phyloP scores from a whole-genome alignment of 2,888 invertebrate genomes.

The Drosophila setosimentum region DNA sequence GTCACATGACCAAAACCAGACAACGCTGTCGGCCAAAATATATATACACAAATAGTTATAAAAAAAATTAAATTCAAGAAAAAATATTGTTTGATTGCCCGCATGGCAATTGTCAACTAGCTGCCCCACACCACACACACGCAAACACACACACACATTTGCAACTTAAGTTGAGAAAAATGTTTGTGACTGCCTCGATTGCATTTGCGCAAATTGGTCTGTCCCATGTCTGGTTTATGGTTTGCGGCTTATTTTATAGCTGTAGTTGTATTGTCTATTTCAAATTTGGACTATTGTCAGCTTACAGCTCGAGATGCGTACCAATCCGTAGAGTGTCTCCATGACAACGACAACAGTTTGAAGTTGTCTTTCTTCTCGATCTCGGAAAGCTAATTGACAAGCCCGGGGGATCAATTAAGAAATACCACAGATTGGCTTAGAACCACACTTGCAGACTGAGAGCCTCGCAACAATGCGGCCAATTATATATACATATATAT shows the following conservation, averaged over 20 bases:
- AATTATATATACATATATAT: not conserved
- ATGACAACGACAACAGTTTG: slow-evolving; percentile 37
- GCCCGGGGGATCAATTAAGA: slow-evolving; percentile 74
- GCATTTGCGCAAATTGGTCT: slow-evolving; percentile 71
- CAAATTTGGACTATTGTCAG: slow-evolving; percentile 73
- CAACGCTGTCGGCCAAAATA: slow-evolving; percentile 33
- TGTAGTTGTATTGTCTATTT: slow-evolving; percentile 37
- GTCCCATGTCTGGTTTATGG: slow-evolving; percentile 26
- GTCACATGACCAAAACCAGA: slow-evolving; percentile 72
- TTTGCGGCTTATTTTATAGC: slow-evolving; percentile 12
- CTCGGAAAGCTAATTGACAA: slow-evolving; percentile 63
- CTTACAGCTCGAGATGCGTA: slow-evolving; percentile 55
- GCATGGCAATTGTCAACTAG: slow-evolving; percentile 64
- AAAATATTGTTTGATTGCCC: slow-evolving; percentile 67
- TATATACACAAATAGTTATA: slow-evolving; percentile 32
- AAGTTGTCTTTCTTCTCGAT: slow-evolving; percentile 14
- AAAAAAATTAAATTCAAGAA: slow-evolving; percentile 17
- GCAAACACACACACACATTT: not conserved
- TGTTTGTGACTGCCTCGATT: slow-evolving; percentile 35
- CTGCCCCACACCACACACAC: slow-evolving; percentile 14
- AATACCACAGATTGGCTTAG: slow-evolving; percentile 38
- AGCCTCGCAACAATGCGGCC: slow-evolving; percentile 53
- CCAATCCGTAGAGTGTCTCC: slow-evolving; percentile 47
- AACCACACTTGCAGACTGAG: not conserved
- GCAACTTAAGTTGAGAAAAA: slow-evolving; percentile 9